These are phyloP conservation scores for Ailuropoda melanoleuca DNA, from an alignment of 2,113 vertebrate genomes.

Conservation along the genomic window DNA sequence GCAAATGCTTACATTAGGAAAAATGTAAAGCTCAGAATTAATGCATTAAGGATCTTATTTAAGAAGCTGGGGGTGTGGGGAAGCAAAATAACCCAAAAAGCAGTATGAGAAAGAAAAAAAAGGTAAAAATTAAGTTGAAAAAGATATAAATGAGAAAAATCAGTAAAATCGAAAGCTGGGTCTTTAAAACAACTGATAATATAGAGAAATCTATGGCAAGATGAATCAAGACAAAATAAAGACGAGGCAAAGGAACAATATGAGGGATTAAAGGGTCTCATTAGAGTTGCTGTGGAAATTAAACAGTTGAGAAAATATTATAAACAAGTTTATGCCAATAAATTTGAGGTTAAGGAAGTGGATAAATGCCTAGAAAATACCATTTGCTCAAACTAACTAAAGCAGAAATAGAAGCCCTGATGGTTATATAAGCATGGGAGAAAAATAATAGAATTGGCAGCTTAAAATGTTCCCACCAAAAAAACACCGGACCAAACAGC, in stretches of 20 bases:
- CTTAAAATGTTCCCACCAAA: not conserved
- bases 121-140: not conserved
- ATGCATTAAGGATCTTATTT: not conserved
- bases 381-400: not conserved
- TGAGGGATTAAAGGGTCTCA: not conserved
- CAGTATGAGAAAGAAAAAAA: not conserved
- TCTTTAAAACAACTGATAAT: not conserved
- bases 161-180: not conserved
- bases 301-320: conserved; percentile 19
- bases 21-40: not conserved
- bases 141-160: not conserved
- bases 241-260: not conserved
- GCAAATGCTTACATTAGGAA: not conserved
- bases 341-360: not conserved
- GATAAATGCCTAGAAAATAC: not conserved
- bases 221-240: not conserved
- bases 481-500: not conserved
- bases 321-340: not conserved
- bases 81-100: not conserved
- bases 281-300: not conserved
- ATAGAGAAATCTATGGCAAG: not conserved
- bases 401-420: not conserved
- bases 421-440: not conserved
- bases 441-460: not conserved
- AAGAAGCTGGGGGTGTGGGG: not conserved